Conservation (phyloP, 2,888 invertebrate genomes). For the Calameuta filiformis region DNA sequence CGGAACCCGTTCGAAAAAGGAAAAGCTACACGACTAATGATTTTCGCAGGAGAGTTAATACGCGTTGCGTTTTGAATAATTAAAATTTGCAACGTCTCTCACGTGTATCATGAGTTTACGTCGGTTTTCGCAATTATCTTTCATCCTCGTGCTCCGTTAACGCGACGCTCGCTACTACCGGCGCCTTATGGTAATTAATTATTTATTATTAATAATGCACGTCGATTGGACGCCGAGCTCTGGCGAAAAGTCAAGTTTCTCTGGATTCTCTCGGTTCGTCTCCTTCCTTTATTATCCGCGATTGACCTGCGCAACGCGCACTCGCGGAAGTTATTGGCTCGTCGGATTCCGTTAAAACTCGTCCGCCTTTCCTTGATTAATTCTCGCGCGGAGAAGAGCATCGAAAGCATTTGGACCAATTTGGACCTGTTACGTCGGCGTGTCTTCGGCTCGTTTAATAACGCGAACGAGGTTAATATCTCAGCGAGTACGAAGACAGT, state of each 20-base stretch:
- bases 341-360: not conserved
- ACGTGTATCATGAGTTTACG: not conserved
- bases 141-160: not conserved
- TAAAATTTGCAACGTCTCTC: slow-evolving; percentile 10
- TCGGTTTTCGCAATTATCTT: not conserved
- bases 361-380: not conserved
- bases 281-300: not conserved
- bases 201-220: slow-evolving; percentile 44
- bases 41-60: slow-evolving; percentile 27
- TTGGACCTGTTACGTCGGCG: not conserved
- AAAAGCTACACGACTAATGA: slow-evolving; percentile 32
- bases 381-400: not conserved
- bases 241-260: slow-evolving; percentile 28
- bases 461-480: not conserved
- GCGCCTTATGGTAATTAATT: slow-evolving; percentile 12
- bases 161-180: slow-evolving; percentile 8
- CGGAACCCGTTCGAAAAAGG: slow-evolving; percentile 34
- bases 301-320: not conserved
- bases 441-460: not conserved
- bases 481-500: not conserved
- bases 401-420: not conserved
- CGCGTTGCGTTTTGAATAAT: slow-evolving; percentile 22
- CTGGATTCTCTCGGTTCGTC: not conserved
- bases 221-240: slow-evolving; percentile 43
- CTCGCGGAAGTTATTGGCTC: not conserved